Conservation (phyloP, 1,140 invertebrate species). For the Sitobion miscanthi region DNA sequence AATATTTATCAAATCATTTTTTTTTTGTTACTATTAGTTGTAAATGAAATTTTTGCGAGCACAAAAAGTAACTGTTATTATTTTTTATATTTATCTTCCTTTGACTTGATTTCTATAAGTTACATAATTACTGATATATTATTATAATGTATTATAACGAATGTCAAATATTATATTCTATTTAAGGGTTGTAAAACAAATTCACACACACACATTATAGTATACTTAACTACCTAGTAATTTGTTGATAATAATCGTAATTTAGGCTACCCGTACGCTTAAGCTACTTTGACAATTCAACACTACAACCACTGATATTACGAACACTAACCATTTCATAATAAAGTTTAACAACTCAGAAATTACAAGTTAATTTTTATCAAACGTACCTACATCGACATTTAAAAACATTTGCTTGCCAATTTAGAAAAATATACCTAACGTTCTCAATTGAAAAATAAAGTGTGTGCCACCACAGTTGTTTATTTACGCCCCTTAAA, state of each 20-base stretch:
- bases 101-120: not conserved
- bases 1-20: not conserved
- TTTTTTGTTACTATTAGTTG: not conserved
- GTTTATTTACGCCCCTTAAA: not conserved
- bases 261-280: not conserved
- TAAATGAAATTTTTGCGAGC: not conserved
- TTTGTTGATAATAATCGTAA: not conserved
- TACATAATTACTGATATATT: no score
- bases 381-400: no score
- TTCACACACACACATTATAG: not conserved
- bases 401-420: not conserved
- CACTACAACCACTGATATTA: not conserved
- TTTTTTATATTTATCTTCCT: not conserved
- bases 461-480: not conserved
- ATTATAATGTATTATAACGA: not conserved
- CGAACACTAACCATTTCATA: fast-evolving
- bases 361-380: no score
- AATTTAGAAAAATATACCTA: not conserved
- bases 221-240: not conserved
- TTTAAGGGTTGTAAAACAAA: not conserved
- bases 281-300: no score
- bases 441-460: not conserved
- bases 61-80: no score
- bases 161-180: no score
- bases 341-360: not conserved